Conservation (phyloP, 2,888 invertebrate genomes). For the Belgica antarctica region DNA sequence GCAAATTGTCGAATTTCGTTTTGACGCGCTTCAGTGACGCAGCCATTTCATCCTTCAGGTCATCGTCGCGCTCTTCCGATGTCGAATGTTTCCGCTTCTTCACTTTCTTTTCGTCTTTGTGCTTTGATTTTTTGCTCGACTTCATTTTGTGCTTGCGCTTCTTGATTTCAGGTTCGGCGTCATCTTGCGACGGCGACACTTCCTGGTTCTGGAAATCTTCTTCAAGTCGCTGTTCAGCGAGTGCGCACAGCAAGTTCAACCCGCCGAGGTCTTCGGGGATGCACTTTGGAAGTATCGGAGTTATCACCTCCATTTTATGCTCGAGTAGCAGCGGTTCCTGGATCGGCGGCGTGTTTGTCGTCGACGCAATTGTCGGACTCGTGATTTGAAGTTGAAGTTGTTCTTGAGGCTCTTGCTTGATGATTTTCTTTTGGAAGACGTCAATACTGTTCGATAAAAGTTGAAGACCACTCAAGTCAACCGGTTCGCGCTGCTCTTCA, state of each 20-base stretch:
- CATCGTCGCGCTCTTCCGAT: conserved; percentile 47
- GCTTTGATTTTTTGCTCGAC: conserved; percentile 53
- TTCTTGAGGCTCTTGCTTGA: conserved; percentile 51
- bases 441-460: conserved; percentile 81
- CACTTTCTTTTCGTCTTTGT: conserved; percentile 47
- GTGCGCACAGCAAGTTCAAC: conserved; percentile 73
- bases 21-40: conserved; percentile 46
- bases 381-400: conserved; percentile 48
- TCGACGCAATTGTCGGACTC: conserved; percentile 45
- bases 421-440: conserved; percentile 58
- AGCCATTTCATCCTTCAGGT: conserved; percentile 45
- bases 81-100: conserved; percentile 47
- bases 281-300: conserved; percentile 46
- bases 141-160: conserved; percentile 56
- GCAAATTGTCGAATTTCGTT: conserved; percentile 45
- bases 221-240: conserved; percentile 79
- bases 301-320: neutral
- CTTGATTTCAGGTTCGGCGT: conserved; percentile 54
- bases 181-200: conserved; percentile 48
- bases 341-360: conserved; percentile 34
- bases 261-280: conserved; percentile 58
- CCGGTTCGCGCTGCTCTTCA: conserved; percentile 49
- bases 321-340: neutral
- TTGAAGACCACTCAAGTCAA: conserved; percentile 78
- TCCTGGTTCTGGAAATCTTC: conserved; percentile 61